Evolutionary conservation across 1,140 invertebrate genomes (phyloP).

Genomic region (Eurosta solidaginis): DNA sequence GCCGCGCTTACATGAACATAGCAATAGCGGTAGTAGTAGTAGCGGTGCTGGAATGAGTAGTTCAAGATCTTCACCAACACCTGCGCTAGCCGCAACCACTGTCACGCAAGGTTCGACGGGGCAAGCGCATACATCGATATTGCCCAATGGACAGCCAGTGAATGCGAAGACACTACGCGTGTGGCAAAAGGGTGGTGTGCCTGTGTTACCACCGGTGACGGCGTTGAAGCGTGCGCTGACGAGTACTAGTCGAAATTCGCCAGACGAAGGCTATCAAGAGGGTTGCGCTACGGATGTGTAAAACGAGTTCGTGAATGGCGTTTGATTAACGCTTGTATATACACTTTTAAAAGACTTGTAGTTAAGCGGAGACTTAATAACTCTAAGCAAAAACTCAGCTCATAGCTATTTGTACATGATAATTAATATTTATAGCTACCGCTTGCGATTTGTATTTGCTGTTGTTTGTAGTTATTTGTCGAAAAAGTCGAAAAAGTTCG

Average conservation of each 20-base stretch:
- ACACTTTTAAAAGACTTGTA: too few species aligned
- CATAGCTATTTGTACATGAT: too few species aligned
- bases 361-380: too few species aligned
- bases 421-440: too few species aligned
- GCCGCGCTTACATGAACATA: conserved; percentile 50
- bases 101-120: conserved; percentile 37
- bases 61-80: conserved; percentile 42
- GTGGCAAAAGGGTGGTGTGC: conserved; percentile 81
- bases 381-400: too few species aligned
- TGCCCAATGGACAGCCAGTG: conserved; percentile 58
- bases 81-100: conserved; percentile 38
- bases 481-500: too few species aligned
- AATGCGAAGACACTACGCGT: conserved; percentile 79
- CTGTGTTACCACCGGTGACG: conserved; percentile 78
- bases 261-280: conserved; percentile 90
- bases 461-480: too few species aligned
- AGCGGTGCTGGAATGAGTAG: conserved; percentile 42
- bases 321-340: too few species aligned
- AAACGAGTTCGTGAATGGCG: conserved; percentile 31
- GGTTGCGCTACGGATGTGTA: conserved; percentile 89
- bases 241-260: conserved; percentile 79
- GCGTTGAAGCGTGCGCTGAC: conserved; percentile 77
- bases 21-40: conserved; percentile 37
- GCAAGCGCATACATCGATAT: conserved; percentile 45
- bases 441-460: too few species aligned